Conservation (phyloP, 2,888 invertebrate species). For the Campoplex capitator region DNA sequence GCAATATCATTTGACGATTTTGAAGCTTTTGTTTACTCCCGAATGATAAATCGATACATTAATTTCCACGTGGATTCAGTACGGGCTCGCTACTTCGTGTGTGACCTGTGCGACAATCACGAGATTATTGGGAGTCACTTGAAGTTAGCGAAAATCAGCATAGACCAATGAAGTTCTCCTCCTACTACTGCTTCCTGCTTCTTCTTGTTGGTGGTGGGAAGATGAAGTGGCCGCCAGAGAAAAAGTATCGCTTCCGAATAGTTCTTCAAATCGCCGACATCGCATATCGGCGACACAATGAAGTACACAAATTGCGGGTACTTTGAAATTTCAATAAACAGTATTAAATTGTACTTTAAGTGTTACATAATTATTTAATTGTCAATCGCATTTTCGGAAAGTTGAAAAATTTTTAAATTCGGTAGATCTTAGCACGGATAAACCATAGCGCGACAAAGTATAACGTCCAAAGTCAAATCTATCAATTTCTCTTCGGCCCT, state of each 20-base stretch:
- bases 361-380: constrained; percentile 1
- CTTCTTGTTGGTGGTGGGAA: no score
- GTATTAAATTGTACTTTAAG: background rate
- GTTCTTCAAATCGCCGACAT: background rate
- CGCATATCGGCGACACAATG: background rate
- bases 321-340: background rate
- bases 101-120: background rate
- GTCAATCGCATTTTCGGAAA: background rate
- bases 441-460: background rate
- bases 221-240: background rate
- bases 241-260: background rate
- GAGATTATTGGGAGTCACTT: background rate
- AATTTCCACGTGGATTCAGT: constrained; percentile 29
- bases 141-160: background rate
- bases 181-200: no score
- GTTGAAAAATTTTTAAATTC: background rate
- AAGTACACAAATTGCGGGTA: background rate
- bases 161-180: background rate
- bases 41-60: constrained; percentile 13
- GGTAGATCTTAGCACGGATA: background rate
- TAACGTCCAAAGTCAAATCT: no score
- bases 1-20: background rate
- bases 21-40: background rate
- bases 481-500: no score
- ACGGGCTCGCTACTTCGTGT: background rate